These are phyloP conservation scores for Apteryx owenii DNA, from an alignment of 2,113 vertebrate genomes.

Conservation along the genomic window DNA sequence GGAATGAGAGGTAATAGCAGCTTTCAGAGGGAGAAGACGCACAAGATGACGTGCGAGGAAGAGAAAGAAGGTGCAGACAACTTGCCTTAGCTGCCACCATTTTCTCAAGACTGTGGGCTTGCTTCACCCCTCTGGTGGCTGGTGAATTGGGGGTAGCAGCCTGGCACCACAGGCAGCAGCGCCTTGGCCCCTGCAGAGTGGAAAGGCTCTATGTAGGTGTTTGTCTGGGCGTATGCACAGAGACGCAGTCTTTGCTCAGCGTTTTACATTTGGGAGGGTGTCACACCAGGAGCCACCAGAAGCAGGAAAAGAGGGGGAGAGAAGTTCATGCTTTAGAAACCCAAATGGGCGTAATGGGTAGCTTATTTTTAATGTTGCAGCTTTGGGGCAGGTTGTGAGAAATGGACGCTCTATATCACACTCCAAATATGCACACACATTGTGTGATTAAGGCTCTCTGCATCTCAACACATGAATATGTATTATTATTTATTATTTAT, in stretches of 20 bases:
- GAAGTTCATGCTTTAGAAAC: background rate
- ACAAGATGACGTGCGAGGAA: background rate
- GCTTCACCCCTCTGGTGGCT: background rate
- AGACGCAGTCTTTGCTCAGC: background rate
- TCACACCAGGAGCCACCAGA: background rate
- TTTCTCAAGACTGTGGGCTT: background rate
- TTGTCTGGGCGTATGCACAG: background rate
- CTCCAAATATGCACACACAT: background rate
- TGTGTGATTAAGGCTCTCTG: background rate
- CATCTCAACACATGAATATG: background rate
- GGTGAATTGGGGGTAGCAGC: background rate
- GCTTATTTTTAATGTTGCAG: background rate
- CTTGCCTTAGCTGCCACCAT: background rate
- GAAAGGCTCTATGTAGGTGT: background rate
- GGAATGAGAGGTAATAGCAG: background rate
- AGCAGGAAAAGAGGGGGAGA: background rate
- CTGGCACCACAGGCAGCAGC: background rate
- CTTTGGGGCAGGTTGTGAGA: background rate
- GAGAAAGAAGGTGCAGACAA: background rate
- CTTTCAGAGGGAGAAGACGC: background rate
- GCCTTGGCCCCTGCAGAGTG: background rate
- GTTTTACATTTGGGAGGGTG: background rate
- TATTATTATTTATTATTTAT: slow-evolving; percentile 9
- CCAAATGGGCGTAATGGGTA: background rate
- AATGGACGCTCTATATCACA: background rate